Base-by-base conservation (phyloP, 2,797 vertebrate genomes). In the Micrastur ruficollis region DNA sequence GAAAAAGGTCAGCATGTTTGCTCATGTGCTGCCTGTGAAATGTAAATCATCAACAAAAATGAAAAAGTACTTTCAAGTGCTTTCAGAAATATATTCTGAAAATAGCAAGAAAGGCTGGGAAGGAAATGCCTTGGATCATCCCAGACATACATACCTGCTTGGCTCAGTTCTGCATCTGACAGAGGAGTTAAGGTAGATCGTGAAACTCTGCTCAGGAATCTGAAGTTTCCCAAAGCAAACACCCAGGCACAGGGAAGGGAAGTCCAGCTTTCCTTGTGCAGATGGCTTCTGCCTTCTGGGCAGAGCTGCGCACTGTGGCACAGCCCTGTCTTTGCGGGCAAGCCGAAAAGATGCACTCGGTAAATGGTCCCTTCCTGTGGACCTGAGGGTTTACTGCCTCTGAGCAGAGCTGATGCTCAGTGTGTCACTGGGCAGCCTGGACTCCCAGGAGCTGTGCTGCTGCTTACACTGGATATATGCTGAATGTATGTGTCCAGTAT, bases 301-400 rank as follows among this genome's bases (percentile, higher is more conserved):
- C 68, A 55, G 75, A 63, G 56, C 61, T 44, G 47, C 14, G 0
- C 3, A 0, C 38, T 32, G 50, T 62, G 75, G 29, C 44, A 25
- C 21, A 44, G 63, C 55, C 32, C 46, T 94, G 81, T 29, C 46
- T 58, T 49, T 23, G 40, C 2, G 15, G 50, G 15, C 46, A 55
- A 65, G 22, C 36, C 2, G 4, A 22, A 34, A 2, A 8, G 23
- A 6, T 20, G 20, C 12, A 3, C 47, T 58, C 2, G 0, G 20
- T 14, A 32, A 44, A 4, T 26, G 22, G 40, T 84, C 52, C 65
- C n/a, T 47, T 79, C 62, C 81, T 31, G 12, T 2, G 3, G 52
- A 23, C 36, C 4, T 2, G 55, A 18, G 44, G n/a, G 6, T 14
- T 73, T 58, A 4, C 22, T 52, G 40, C 14, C 32, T 1, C 1